Evolutionary conservation across 2,113 vertebrate species (phyloP), one percentile per base, ranked within the genome.

Genomic region (Labeo rohita): DNA sequence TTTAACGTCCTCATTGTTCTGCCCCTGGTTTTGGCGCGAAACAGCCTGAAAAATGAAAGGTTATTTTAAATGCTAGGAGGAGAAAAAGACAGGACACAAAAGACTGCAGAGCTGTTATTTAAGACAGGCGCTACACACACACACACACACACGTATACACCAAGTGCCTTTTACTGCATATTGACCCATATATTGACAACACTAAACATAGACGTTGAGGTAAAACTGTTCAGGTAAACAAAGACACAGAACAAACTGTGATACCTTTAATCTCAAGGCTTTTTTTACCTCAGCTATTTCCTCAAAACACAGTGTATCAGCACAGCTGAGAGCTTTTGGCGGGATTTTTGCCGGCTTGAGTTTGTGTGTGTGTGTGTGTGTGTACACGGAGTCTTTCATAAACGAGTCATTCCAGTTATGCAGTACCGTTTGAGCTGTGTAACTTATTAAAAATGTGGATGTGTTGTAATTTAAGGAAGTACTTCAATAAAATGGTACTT

Each of bases 31-130:
- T 89, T 56, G 50, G 81, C 73, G 76, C 80, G 28, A 85, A 74
- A 84, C 6, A 54, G 15, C 23, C 21, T 8, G 43, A 70, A 65
- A 86, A 76, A 84, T 61, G 81, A 54, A 87, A 45, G 23, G 16
- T 78, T 36, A 81, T 47, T 79, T 43, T 15, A 28, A 80, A 73
- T 4, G 78, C 73, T 15, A 63, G 75, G 15, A 65, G 50, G 49
- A 61, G 76, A 50, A 80, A 18, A 6, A 50, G 52, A 3, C 28
- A 5, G n/a, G 23, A 15, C 21, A 47, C 43, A 84, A 15, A 47
- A 63, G 43, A 77, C 61, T 63, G 61, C 70, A 70, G 59, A 65
- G 39, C 36, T 80, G 49, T 87, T 89, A 84, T 84, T 85, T 81
- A 28, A 89, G 47, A 76, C 11, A 11, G 15, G 11, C 1, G 28